Conservation (phyloP, 2,888 invertebrate genomes). For the Cryptocephalus primarius region DNA sequence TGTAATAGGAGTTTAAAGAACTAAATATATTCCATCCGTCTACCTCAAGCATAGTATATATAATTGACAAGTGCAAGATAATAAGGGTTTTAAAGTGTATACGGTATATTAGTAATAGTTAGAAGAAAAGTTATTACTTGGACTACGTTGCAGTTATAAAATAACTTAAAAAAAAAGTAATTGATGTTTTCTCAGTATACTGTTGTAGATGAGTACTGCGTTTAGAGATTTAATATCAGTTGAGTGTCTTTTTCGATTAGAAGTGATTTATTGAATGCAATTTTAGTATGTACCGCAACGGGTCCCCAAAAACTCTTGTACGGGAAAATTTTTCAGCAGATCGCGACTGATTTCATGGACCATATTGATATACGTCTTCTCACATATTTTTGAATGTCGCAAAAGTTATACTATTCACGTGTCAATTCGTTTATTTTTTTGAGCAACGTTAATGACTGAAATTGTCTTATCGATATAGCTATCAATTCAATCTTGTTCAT, state of each 20-base stretch:
- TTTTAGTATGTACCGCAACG: slow-evolving; percentile 10
- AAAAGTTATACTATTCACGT: too few species aligned
- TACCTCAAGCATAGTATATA: slow-evolving; percentile 32
- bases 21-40: slow-evolving; percentile 36
- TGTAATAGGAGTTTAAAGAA: background rate
- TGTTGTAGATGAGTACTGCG: slow-evolving; percentile 27
- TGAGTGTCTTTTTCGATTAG: slow-evolving; percentile 12
- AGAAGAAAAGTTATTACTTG: slow-evolving; percentile 18
- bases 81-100: slow-evolving; percentile 39
- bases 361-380: too few species aligned
- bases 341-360: too few species aligned
- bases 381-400: background rate
- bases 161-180: slow-evolving; percentile 23
- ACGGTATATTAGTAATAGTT: slow-evolving; percentile 27
- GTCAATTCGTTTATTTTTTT: background rate
- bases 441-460: background rate
- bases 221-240: slow-evolving; percentile 20
- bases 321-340: background rate
- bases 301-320: slow-evolving; percentile 1
- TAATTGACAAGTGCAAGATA: slow-evolving; percentile 30
- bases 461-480: too few species aligned
- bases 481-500: too few species aligned
- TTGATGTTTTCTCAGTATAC: slow-evolving; percentile 27
- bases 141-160: slow-evolving; percentile 31
- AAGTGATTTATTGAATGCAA: slow-evolving; percentile 13